Evolutionary conservation across 2,888 invertebrate genomes (phyloP).

Genomic region (Cylloceria caligata): DNA sequence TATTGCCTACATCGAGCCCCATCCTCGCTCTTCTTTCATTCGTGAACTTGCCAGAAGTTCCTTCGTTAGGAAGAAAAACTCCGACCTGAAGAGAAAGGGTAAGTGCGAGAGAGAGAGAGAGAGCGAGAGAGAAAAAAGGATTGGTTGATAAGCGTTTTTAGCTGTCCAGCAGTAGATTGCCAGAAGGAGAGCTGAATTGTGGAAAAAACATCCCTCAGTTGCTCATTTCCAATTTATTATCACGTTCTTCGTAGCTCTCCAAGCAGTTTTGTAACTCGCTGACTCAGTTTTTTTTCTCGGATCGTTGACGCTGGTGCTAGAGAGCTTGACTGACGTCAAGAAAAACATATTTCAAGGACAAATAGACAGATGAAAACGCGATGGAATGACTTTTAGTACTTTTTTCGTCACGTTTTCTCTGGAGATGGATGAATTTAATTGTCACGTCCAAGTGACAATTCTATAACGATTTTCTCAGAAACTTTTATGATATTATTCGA

Average conservation of each 20-base stretch:
- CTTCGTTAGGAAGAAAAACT: constrained; percentile 22
- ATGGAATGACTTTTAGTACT: background rate
- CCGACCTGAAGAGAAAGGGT: background rate
- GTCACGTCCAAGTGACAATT: too few relatives aligned
- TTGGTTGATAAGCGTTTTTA: constrained; percentile 9
- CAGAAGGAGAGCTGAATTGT: background rate
- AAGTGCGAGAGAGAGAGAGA: too few relatives aligned
- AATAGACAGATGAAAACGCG: background rate
- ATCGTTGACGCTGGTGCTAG: constrained; percentile 4
- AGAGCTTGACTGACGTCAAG: background rate
- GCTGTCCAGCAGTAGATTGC: background rate
- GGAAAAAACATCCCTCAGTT: constrained; percentile 18
- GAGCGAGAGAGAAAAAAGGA: background rate
- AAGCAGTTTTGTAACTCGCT: constrained; percentile 38
- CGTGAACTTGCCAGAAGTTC: constrained; percentile 16
- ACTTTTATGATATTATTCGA: too few relatives aligned
- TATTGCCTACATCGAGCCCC: background rate
- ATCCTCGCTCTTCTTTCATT: background rate
- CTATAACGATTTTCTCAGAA: too few relatives aligned
- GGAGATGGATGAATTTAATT: too few relatives aligned
- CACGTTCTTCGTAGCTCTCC: constrained; percentile 52
- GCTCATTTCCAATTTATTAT: constrained; percentile 60
- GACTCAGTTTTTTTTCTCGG: constrained; percentile 40
- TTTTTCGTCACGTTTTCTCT: constrained; percentile 1
- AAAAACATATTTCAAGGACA: constrained; percentile 33